These are phyloP conservation scores for Etia nguti DNA, from an alignment of 2,113 vertebrate species.

Conservation along the genomic window DNA sequence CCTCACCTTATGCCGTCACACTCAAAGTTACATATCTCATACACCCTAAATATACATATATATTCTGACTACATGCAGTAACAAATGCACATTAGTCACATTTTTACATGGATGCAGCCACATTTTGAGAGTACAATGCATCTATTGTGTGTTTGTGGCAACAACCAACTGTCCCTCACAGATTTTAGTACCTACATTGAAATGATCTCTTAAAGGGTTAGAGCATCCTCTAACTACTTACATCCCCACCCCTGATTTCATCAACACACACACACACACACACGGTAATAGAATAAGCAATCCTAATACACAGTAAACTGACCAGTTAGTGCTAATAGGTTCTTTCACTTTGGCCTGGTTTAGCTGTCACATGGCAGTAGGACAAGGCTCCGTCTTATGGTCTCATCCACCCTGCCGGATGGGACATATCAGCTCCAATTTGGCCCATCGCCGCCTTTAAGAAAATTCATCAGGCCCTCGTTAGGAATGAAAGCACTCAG, in stretches of 20 bases:
- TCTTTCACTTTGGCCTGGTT: constrained; percentile 57
- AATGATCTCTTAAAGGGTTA: constrained; percentile 20
- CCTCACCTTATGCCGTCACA: constrained; percentile 3
- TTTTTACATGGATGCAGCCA: background rate
- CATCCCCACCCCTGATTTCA: background rate
- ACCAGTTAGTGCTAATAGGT: constrained; percentile 59
- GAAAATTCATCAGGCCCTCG: constrained; percentile 73
- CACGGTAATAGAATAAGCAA: constrained; percentile 56
- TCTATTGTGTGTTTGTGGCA: constrained; percentile 6
- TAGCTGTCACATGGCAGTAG: constrained; percentile 67
- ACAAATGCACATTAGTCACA: background rate
- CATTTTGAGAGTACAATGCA: background rate
- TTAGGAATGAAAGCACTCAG: constrained; percentile 69
- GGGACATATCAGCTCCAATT: constrained; percentile 75
- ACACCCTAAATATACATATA: background rate
- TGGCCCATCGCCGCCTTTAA: constrained; percentile 66
- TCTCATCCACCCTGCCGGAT: constrained; percentile 50
- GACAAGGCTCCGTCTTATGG: constrained; percentile 61
- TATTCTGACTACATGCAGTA: background rate
- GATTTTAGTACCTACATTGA: background rate
- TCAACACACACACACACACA: constrained; percentile 5
- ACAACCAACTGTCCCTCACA: constrained; percentile 3
- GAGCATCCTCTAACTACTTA: background rate
- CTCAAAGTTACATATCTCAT: constrained; percentile 12
- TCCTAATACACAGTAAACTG: constrained; percentile 59